These are phyloP conservation scores for Leucopsar rothschildi DNA, from an alignment of 2,113 vertebrate genomes.

Conservation along the genomic window DNA sequence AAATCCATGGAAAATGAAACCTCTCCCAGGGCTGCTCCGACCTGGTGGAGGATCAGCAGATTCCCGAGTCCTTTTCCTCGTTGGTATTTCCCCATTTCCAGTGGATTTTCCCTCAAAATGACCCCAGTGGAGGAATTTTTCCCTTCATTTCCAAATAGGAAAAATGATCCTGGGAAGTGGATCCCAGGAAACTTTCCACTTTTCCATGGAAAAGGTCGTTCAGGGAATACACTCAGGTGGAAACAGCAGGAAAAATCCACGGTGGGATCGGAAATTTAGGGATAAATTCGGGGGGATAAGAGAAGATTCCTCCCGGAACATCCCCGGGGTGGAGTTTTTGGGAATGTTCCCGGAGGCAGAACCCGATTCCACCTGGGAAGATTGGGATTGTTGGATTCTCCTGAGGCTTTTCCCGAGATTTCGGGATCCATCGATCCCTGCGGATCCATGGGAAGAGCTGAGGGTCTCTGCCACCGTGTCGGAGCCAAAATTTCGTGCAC, in stretches of 20 bases:
- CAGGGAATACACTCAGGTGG: background rate
- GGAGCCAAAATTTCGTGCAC: no score
- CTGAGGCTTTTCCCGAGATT: background rate
- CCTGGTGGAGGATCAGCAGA: background rate
- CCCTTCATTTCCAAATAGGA: background rate
- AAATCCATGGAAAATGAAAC: background rate
- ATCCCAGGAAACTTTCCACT: background rate
- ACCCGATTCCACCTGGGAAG: background rate
- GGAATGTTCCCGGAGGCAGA: background rate
- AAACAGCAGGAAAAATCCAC: background rate
- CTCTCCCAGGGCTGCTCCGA: accelerated
- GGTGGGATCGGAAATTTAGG: accelerated
- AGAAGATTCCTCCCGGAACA: background rate
- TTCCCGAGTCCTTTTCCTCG: accelerated
- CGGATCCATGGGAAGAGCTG: background rate
- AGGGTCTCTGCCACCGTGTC: background rate
- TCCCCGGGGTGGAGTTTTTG: background rate
- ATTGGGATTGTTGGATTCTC: background rate
- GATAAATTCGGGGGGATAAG: accelerated
- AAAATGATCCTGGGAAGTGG: background rate
- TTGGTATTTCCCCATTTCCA: accelerated
- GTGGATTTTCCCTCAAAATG: background rate
- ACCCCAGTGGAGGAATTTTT: background rate
- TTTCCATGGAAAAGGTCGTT: background rate
- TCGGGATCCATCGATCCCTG: background rate